Evolutionary conservation across 2,113 vertebrate species (phyloP), one percentile per base, ranked within the genome.

Genomic region (Taxidea taxus): DNA sequence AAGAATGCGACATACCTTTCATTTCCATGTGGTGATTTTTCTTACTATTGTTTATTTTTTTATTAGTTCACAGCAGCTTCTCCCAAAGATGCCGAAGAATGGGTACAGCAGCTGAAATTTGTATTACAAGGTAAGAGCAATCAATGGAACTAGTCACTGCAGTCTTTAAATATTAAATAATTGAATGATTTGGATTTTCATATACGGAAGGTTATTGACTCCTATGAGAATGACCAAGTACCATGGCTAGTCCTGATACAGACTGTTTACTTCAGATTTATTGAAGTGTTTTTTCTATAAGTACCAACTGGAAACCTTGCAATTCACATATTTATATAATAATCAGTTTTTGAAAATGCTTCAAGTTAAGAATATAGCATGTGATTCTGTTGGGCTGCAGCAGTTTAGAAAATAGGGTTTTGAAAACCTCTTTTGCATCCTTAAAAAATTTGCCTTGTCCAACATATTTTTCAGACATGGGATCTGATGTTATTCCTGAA

Each of bases 71-170:
- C 99, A 98, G 99, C 99, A 96, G 98, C 99, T 97, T 99, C 99
- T 87, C 98, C 97, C 94, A 99, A 99, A 98, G 99, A 99, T 98
- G 99, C 99, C 0, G 99, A 99, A 89, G 99, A 99, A 97, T 99
- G 99, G 99, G 99, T 99, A 93, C 99, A 99, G 97, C 99, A 99
- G 97, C 99, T 99, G 94, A 98, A 98, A 98, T 99, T 99, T 98
- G 98, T 99, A 85, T 98, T 99, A 96, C 99, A 98, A 99, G 99
- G 99, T 99, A 98, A 99, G 98, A 96, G 5, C 75, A 92, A 20
- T 83, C 72, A 15, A n/a, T 80, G 91, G 64, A 94, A 91, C 25
- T 47, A 58, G 25, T 72, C 86, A 7, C 58, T 56, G 94, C 92
- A 81, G 54, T 80, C 95, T 95, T 96, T 85, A 66, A 78, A 0